Conservation (phyloP, 2,888 invertebrate species). For the Idaea biselata region DNA sequence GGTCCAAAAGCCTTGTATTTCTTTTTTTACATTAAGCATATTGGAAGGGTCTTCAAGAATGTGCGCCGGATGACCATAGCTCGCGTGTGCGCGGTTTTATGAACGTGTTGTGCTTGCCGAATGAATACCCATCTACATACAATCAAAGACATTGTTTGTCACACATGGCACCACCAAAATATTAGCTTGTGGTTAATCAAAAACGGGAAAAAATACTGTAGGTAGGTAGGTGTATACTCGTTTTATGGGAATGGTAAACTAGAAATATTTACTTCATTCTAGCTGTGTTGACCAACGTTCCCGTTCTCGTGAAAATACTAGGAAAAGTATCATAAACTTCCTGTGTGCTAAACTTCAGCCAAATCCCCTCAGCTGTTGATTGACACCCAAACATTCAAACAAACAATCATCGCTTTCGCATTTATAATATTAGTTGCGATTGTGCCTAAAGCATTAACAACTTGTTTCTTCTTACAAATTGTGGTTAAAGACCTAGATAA, state of each 20-base stretch:
- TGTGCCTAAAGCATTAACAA: neutral
- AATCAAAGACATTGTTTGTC: constrained; percentile 13
- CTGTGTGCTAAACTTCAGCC: no score
- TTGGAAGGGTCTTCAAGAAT: constrained; percentile 39
- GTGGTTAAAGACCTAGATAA: neutral
- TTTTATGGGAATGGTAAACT: no score
- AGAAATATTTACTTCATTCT: no score
- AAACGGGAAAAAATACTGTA: neutral
- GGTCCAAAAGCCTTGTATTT: constrained; percentile 24
- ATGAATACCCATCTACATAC: constrained; percentile 31
- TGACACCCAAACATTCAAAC: no score
- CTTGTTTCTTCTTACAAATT: neutral
- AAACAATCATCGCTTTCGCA: no score
- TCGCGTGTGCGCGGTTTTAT: constrained; percentile 35
- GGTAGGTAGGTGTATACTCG: neutral
- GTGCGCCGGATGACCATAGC: constrained; percentile 46
- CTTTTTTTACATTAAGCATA: constrained; percentile 44
- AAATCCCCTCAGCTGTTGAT: no score
- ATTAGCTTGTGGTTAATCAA: neutral
- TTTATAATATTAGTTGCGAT: no score
- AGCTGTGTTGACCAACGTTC: no score
- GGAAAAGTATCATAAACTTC: no score
- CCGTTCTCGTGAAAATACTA: no score
- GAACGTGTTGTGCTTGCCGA: constrained; percentile 50
- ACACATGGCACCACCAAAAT: neutral